Evolutionary conservation across 2,888 invertebrate genomes (phyloP).

Genomic region (Sminthurinus aureus): DNA sequence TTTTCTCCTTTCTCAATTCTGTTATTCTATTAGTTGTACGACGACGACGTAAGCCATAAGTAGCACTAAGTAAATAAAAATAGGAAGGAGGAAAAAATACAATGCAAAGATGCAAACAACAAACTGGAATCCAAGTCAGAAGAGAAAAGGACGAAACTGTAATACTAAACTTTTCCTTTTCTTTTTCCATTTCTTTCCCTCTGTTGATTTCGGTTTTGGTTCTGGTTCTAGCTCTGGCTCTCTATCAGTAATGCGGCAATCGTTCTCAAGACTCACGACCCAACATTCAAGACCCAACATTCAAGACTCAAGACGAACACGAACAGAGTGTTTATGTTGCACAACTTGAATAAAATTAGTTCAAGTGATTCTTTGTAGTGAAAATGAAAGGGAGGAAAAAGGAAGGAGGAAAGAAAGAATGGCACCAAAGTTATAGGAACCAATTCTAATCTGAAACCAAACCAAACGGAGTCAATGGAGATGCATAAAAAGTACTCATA

Average conservation of each 20-base stretch:
- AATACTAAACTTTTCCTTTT: neutral
- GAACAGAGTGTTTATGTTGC: conserved; percentile 42
- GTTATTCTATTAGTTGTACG: too few species aligned
- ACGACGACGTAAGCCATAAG: too few species aligned
- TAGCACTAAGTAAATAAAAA: neutral
- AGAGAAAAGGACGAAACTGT: conserved; percentile 24
- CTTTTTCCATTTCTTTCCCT: conserved; percentile 3
- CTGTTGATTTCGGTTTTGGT: neutral
- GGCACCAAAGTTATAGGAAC: too few species aligned
- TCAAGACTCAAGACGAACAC: neutral
- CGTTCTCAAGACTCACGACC: conserved; percentile 39
- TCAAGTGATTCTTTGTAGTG: conserved; percentile 49
- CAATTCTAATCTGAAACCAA: too few species aligned
- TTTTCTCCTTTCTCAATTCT: too few species aligned
- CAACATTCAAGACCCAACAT: too few species aligned
- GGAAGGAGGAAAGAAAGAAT: neutral
- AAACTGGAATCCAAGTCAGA: conserved; percentile 17
- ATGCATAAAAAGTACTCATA: neutral
- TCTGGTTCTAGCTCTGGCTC: neutral
- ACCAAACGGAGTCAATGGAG: neutral
- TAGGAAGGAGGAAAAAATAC: neutral
- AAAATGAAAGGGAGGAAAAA: conserved; percentile 39
- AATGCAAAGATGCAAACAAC: conserved; percentile 21
- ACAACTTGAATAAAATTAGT: conserved; percentile 48
- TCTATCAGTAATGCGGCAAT: conserved; percentile 38